Conservation (phyloP, 37 sponge, comb jelly and placozoan genomes). For the Crambe crambe region DNA sequence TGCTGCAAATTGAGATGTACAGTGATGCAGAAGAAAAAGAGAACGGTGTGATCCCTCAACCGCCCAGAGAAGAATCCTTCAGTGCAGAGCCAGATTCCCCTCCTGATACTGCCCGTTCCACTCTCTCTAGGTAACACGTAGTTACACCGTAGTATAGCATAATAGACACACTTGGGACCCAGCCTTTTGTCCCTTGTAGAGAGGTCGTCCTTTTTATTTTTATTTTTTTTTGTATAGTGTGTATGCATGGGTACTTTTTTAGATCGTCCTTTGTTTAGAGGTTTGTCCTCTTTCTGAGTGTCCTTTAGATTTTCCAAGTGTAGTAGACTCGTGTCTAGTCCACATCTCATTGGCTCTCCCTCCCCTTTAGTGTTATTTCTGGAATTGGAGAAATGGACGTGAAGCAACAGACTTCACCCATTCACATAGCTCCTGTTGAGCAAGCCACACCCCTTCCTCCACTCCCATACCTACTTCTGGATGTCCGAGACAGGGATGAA, state of each 20-base stretch:
- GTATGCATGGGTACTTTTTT: too few species aligned
- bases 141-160: neutral
- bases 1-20: conserved; percentile 14
- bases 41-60: neutral
- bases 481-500: conserved; percentile 82
- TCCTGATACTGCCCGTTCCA: conserved; percentile 71
- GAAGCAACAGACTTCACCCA: neutral
- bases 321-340: too few species aligned
- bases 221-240: too few species aligned
- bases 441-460: neutral
- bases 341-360: too few species aligned
- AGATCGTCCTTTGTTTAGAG: too few species aligned
- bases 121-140: conserved; percentile 61
- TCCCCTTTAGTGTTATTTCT: conserved; percentile 16
- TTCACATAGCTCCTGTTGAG: neutral
- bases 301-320: too few species aligned
- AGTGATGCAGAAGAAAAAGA: neutral
- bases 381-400: conserved; percentile 82
- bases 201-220: too few species aligned
- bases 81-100: conserved; percentile 25
- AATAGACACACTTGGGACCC: too few species aligned
- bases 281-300: too few species aligned
- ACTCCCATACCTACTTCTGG: conserved; percentile 91
- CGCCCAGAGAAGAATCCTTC: neutral
- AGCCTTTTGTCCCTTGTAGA: too few species aligned